These are phyloP conservation scores for Labeo calbasu DNA, from an alignment of 2,797 vertebrate species.

Conservation along the genomic window DNA sequence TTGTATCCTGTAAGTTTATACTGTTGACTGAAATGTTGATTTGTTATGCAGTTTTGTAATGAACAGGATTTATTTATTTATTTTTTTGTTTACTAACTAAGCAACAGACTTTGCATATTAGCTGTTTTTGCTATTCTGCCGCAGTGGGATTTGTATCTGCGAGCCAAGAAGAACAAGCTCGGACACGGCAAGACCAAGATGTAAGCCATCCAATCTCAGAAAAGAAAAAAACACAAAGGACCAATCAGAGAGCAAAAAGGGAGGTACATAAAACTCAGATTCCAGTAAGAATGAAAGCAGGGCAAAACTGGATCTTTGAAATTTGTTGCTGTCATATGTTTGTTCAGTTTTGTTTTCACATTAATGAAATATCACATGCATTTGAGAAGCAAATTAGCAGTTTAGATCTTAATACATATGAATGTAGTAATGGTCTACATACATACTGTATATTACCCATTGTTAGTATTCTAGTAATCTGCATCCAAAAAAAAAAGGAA, in stretches of 20 bases:
- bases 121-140: constrained; percentile 92
- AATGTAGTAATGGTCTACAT: neutral
- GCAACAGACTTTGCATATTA: neutral
- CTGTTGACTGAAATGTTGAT: neutral
- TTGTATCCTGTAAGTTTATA: neutral
- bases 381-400: neutral
- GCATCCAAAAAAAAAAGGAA: neutral
- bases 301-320: neutral
- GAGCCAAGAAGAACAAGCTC: constrained; percentile 60
- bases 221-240: constrained; percentile 36
- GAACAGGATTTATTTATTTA: neutral
- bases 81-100: neutral
- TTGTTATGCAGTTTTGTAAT: neutral
- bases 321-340: neutral
- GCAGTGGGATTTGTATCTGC: constrained; percentile 84
- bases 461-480: neutral
- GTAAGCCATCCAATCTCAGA: constrained; percentile 47
- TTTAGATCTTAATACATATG: neutral
- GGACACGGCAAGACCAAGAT: constrained; percentile 62
- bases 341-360: neutral
- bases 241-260: neutral
- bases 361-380: neutral
- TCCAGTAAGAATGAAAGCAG: constrained; percentile 31
- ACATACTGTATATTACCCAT: neutral
- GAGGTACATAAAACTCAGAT: constrained; percentile 19